Evolutionary conservation across 1,140 invertebrate species (phyloP), one percentile per base, ranked within the genome.

Genomic region (Drosophila sturtevanti): DNA sequence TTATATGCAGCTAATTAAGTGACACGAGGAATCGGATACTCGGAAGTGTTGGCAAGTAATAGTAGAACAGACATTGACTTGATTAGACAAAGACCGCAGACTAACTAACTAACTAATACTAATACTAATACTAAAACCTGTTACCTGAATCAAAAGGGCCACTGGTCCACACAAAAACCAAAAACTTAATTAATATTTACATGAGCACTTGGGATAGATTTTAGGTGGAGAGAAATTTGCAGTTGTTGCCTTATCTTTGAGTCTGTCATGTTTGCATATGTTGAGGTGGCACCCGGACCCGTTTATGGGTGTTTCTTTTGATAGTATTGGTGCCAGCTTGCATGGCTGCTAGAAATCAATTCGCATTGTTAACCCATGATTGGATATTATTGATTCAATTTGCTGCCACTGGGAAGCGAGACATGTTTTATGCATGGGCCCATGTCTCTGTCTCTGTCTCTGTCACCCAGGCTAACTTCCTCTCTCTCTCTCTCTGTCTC

Each of bases 311-410:
- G 21, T 21, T 37, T 9, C 24, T 44, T 54, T 11, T 11, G 18
- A 38, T 62, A 22, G 41, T 11, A 31, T 6, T 60, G 54, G 54
- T 18, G 55, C 14, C 31, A 61, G 58, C 35, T 72, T 86, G 82
- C 79, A 79, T 82, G 82, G 68, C 54, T 87, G 70, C 75, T 89
- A 77, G 81, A 90, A 90, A 90, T 90, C 86, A 90, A 90, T 90
- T 90, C 87, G 79, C 81, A 90, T 90, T 90, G 86, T 90, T 90
- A 90, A 90, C 81, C 81, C 86, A 82, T 90, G 81, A 90, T 90
- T 90, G 86, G 86, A 90, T 90, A 90, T 90, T 90, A 90, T 90
- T 90, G 86, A 90, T 90, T 90, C 86, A 90, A 90, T 90, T 90
- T 90, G 79, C 86, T 80, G 82, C 79, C 82, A 89, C 77, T 74